Base-by-base conservation (phyloP, 2,797 vertebrate species). In the Zenarchopterus dispar region DNA sequence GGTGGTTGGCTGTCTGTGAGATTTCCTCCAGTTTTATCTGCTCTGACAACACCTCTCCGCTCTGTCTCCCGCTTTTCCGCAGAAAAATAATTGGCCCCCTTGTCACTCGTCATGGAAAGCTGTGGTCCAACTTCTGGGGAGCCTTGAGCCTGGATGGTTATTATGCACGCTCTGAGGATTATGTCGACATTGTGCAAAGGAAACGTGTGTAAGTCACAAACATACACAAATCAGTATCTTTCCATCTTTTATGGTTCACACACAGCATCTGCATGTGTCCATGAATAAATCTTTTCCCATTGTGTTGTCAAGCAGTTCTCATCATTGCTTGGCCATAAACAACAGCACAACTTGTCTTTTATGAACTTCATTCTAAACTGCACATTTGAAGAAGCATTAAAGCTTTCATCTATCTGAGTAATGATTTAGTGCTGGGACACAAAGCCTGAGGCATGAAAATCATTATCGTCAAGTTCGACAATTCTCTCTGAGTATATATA, bases 71-170 rank as follows among this genome's bases (percentile, higher is more conserved):
- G 66, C 70, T 78, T 84, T 62, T 55, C 57, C 56, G 72, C 90
- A 99, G 98, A 67, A 98, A 97, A 88, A 96, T 99, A 84, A 95
- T 98, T 88, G 96, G 93, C 55, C 97, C 98, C 0, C 95, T 99
- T 2, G 96, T 99, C 75, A 97, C 93, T 64, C 96, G 97, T 56
- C 95, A 98, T 57, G 91, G 96, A 70, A 98, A 98, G 81, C 91
- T 99, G 47, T 99, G 98, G 98, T 99, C 98, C 78, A 99, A 99
- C 88, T 99, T 99, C 89, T 99, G 98, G 98, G 97, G 98, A 81
- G 95, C 96, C 50, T 58, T 99, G 82, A 98, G 95, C 69, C 92
- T 96, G 67, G 97, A 99, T 73, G 98, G 98, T 16, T 99, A 97
- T 77, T 99, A 99, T 15, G 97, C 98, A 36, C 94, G 98, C 24